phyloP scores from a whole-genome alignment of 2,888 invertebrate species.

The Nephrotoma guestfalica region DNA sequence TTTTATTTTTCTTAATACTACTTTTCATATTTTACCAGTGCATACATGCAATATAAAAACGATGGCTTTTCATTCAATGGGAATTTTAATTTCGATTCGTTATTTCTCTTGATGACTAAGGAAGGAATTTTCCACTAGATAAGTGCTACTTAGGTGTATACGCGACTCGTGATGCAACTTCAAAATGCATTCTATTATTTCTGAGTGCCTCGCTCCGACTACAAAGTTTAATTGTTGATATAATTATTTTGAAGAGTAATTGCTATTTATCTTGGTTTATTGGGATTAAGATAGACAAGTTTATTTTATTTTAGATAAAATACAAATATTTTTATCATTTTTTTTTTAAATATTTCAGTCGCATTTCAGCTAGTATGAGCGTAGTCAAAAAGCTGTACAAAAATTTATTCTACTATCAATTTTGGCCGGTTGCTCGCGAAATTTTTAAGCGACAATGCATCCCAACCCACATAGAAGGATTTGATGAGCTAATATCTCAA shows the following conservation, averaged over 20 bases:
- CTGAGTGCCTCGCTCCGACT: neutral
- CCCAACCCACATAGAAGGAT: neutral
- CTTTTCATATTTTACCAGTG: too few species aligned
- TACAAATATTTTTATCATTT: neutral
- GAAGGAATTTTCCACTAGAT: too few species aligned
- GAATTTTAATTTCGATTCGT: too few species aligned
- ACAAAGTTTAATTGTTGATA: neutral
- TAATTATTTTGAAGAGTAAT: neutral
- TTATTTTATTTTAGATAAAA: neutral
- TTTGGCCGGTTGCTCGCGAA: neutral
- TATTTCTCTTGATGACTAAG: too few species aligned
- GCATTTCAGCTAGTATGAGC: neutral
- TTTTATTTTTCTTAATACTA: too few species aligned
- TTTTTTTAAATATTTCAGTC: neutral
- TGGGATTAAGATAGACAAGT: neutral
- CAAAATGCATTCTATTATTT: too few species aligned
- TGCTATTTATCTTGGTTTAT: neutral
- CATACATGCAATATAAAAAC: too few species aligned
- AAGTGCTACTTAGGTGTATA: too few species aligned
- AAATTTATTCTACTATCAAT: neutral
- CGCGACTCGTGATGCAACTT: too few species aligned
- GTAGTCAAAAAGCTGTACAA: neutral
- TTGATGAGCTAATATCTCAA: neutral
- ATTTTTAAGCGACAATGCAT: neutral
- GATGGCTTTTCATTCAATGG: too few species aligned